Evolutionary conservation across 1,140 invertebrate genomes (phyloP), one percentile per base, ranked within the genome.

Genomic region (Trichomalopsis sarcophagae): DNA sequence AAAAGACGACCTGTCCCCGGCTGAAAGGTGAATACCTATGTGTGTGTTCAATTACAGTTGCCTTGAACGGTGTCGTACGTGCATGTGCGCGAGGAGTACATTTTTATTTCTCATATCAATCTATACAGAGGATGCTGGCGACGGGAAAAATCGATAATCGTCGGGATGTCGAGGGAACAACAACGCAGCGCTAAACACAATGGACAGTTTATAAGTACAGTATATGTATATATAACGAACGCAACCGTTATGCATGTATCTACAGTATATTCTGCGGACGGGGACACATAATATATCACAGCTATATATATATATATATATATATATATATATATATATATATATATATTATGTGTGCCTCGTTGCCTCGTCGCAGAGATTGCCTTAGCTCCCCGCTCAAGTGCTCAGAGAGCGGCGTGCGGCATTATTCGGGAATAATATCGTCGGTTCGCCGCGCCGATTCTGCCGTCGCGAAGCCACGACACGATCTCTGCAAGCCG

Each of bases 181-280:
- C 75, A 50, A 50, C 77, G 77, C 55, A 79, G 55, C 77, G 50
- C 30, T 33, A 66, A 79, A 79, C 77, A 79, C 13, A 79, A 79
- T 79, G 47, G 55, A 66, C 47, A 62, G 27, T 62, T 79, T 62
- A 66, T 21, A 33, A n/a, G 55, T 62, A 62, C 17, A 62, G 55
- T 62, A n/a, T 62, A 27, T 50, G 11, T 77, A 77, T 50, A 55
- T n/a, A n/a, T 68, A 81, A 81, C 33, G 66, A 81, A 81, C 78
- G 78, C 66, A 81, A 81, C 68, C 36, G 78, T 79, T 79, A 79
- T 66, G 17, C 47, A 55, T 77, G 9, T 77, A 77, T 77, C 75
- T 77, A 77, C 75, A 77, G 23, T 62, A 62, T 62, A 62, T 62
- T 62, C 6, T 21, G 14, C 6, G 55, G 55, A 17, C 55, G 14